Evolutionary conservation across 2,113 vertebrate genomes (phyloP), one percentile per base, ranked within the genome.

Genomic region (Cathartes aura): DNA sequence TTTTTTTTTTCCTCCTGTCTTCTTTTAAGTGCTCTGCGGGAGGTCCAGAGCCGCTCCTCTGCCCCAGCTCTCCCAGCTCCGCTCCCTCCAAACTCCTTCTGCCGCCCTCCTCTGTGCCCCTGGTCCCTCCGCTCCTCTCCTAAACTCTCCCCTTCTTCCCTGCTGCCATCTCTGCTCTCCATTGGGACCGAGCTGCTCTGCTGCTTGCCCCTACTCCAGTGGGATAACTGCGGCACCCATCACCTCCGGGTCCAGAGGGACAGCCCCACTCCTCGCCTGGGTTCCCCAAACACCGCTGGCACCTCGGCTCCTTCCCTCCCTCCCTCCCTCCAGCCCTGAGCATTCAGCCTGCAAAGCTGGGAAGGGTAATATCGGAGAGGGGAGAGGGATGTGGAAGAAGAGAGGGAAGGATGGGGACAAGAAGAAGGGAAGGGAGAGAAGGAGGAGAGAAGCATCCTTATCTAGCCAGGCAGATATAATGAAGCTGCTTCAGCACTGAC

Each of bases 231-330:
- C 0, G 3, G 26, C 21, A 16, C 47, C n/a, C 32, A 2, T 26
- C 58, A 12, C 56, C 8, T 1, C 68, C 4, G 2, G 7, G 13
- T 8, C 42, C 53, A 2, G 12, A 10, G 66, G 34, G 27, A 13
- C 15, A 36, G 11, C 6, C 55, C 40, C 2, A 0, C 7, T 62
- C 55, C 70, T 59, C 1, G 0, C 36, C 27, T 1, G 4, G 4
- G 2, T 40, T 27, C 53, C 62, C 27, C 43, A 36, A 12, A 66
- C 64, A 2, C 26, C 1, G 0, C 38, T 17, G 45, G 14, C 6
- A 24, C 56, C 48, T 42, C 2, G 1, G 40, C 27, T 62, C 40
- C 17, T n/a, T 66, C 73, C 48, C 45, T 59, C 38, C 38, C 38
- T 38, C 20, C 34, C 29, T 55, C 34, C 66, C 53, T 68, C 30